Percentiles rank a stretch among this genome's conserved stretches.
Evolutionary conservation across 2,113 vertebrate genomes (phyloP).

Genomic region (Nibea albiflora): DNA sequence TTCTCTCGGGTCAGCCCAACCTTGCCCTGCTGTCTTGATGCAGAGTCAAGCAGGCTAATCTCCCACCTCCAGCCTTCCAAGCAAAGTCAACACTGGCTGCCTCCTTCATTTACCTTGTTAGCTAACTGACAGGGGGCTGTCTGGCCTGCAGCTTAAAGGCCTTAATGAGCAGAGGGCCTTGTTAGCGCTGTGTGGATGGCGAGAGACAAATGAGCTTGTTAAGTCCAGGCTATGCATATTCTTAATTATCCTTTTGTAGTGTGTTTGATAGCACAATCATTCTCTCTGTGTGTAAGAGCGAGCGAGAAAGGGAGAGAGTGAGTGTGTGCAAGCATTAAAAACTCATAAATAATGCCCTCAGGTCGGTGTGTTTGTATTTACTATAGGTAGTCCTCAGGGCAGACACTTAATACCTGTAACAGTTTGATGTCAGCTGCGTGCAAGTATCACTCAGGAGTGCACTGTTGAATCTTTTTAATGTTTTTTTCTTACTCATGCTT

Average conservation of each 20-base stretch:
- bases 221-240: slow-evolving; percentile 71
- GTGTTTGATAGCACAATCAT: slow-evolving; percentile 59
- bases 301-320: neutral
- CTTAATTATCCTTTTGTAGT: slow-evolving; percentile 76
- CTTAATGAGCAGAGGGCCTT: slow-evolving; percentile 75
- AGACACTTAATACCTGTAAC: slow-evolving; percentile 1
- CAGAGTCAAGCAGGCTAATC: slow-evolving; percentile 67
- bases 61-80: slow-evolving; percentile 57
- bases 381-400: neutral
- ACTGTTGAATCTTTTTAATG: neutral
- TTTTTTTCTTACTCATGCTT: neutral
- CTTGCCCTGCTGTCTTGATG: slow-evolving; percentile 62
- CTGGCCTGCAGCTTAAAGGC: slow-evolving; percentile 66
- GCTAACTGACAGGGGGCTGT: slow-evolving; percentile 67
- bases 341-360: slow-evolving; percentile 24
- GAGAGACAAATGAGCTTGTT: slow-evolving; percentile 74
- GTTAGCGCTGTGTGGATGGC: slow-evolving; percentile 63
- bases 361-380: slow-evolving; percentile 14
- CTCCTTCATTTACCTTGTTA: slow-evolving; percentile 75
- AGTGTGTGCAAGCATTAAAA: slow-evolving; percentile 22
- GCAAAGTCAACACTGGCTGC: slow-evolving; percentile 65
- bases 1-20: slow-evolving; percentile 52
- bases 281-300: slow-evolving; percentile 42
- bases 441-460: neutral
- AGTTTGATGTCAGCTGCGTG: slow-evolving; percentile 8